Percentiles rank a stretch among this genome's conserved stretches.
Evolutionary conservation across 2,113 vertebrate genomes (phyloP).

Genomic region (Aegotheles bennettii): DNA sequence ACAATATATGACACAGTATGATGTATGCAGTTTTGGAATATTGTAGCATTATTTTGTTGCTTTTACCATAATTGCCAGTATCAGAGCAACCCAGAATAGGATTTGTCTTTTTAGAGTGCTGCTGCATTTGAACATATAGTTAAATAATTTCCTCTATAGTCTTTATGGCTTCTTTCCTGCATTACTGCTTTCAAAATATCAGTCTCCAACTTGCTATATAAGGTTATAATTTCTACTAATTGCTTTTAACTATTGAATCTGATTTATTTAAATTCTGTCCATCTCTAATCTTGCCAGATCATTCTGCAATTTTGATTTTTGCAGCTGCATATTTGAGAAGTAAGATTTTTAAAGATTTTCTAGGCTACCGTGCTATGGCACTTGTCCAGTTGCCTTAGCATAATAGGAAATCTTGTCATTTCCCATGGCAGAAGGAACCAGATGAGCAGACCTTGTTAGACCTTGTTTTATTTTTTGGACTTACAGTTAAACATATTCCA

Average conservation of each 20-base stretch:
- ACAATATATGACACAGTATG: not conserved
- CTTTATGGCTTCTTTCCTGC: not conserved
- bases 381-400: slow-evolving; percentile 32
- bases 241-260: slow-evolving; percentile 26
- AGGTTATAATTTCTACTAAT: not conserved
- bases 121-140: slow-evolving; percentile 5
- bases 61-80: slow-evolving; percentile 17
- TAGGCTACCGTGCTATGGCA: not conserved
- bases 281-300: slow-evolving; percentile 1
- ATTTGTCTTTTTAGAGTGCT: slow-evolving; percentile 24
- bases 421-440: not conserved
- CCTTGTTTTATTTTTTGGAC: not conserved
- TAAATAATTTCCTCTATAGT: slow-evolving; percentile 33
- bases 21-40: not conserved
- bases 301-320: slow-evolving; percentile 44
- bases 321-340: slow-evolving; percentile 6
- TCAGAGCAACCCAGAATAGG: not conserved
- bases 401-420: slow-evolving; percentile 25
- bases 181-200: slow-evolving; percentile 20
- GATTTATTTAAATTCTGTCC: slow-evolving; percentile 30
- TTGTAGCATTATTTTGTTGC: not conserved
- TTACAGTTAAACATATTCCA: not conserved
- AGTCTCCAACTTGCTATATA: not conserved
- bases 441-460: not conserved
- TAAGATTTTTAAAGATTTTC: not conserved